Conservation (phyloP, 2,797 vertebrate species). For the Cyclopterus lumpus region DNA sequence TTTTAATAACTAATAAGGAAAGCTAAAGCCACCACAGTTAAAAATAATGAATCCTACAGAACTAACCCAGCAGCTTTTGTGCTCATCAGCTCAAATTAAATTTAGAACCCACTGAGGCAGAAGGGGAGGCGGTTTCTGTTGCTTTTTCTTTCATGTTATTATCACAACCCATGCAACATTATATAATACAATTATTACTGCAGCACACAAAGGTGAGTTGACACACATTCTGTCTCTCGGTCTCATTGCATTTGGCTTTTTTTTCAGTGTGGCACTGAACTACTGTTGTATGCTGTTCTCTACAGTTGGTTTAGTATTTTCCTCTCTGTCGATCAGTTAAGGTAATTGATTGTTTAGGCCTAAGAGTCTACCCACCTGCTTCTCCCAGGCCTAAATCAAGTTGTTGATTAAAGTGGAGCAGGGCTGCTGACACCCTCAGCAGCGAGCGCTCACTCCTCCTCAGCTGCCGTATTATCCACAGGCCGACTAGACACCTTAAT, state of each 20-base stretch:
- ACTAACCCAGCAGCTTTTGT: conserved; percentile 52
- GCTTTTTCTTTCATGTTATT: conserved; percentile 57
- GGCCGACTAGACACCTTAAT: conserved; percentile 67
- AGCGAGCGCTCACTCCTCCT: conserved; percentile 37
- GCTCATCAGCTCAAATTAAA: conserved; percentile 70
- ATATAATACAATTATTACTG: conserved; percentile 49
- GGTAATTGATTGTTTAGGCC: conserved; percentile 71
- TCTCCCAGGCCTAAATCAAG: conserved; percentile 68
- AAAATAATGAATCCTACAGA: conserved; percentile 63
- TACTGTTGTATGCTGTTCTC: conserved; percentile 53
- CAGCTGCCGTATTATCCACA: conserved; percentile 51
- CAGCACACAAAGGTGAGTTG: conserved; percentile 43
- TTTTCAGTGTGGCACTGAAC: not conserved
- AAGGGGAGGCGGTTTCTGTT: conserved; percentile 42
- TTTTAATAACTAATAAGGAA: conserved; percentile 46
- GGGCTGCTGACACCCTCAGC: conserved; percentile 58
- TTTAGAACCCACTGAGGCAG: conserved; percentile 56
- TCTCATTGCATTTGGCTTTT: conserved; percentile 25
- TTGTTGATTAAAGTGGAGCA: conserved; percentile 72
- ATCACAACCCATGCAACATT: conserved; percentile 40
- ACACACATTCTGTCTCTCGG: conserved; percentile 32
- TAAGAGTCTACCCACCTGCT: conserved; percentile 67
- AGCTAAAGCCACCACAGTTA: conserved; percentile 44
- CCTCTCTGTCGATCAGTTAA: conserved; percentile 67
- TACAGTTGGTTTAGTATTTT: conserved; percentile 62